Evolutionary conservation across 2,113 vertebrate species (phyloP), one percentile per base, ranked within the genome.

Genomic region (Anthoscopus minutus): DNA sequence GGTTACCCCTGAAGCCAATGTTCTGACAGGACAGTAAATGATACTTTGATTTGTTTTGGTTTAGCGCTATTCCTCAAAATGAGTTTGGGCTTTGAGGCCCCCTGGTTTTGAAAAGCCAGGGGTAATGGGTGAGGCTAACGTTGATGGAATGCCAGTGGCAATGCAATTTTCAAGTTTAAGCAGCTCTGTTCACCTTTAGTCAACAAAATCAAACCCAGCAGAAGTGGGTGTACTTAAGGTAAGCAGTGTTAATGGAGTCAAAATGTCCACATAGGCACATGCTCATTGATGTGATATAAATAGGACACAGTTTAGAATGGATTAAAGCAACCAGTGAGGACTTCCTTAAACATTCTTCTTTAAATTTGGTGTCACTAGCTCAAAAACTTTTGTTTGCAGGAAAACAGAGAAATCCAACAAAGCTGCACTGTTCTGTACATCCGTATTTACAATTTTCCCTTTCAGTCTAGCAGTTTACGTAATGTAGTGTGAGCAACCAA

Each of bases 401-500:
- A 89, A 73, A 89, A 28, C 38, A 86, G 65, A 77, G 19, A 81
- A 72, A 77, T 25, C 8, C 54, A 40, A 31, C 15, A 73, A 88
- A 77, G 30, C 33, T 69, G 30, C 62, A 47, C 15, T 38, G 44
- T 60, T 94, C 57, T 54, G 25, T 47, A 38, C 25, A 48, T 37
- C 16, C 3, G 0, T 33, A 22, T 30, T 42, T 17, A 47, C 13
- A 42, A 44, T 38, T 14, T 64, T 65, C 51, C 33, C 21, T 91
- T 86, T 65, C 72, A 42, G 0, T 27, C 22, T n/a, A 70, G 57
- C 27, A 79, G 60, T 44, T 22, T 31, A 15, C 12, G 12, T 67
- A 35, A 37, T 1, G 10, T 1, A 56, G 7, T 6, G 4, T 44
- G 35, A 74, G 9, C 0, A 2, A 37, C 15, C 0, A 5, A 4